A percentile compares a stretch with the other conserved stretches of the same genome.
phyloP scores from a whole-genome alignment of 2,797 vertebrate genomes.

The Clarias fuscus region DNA sequence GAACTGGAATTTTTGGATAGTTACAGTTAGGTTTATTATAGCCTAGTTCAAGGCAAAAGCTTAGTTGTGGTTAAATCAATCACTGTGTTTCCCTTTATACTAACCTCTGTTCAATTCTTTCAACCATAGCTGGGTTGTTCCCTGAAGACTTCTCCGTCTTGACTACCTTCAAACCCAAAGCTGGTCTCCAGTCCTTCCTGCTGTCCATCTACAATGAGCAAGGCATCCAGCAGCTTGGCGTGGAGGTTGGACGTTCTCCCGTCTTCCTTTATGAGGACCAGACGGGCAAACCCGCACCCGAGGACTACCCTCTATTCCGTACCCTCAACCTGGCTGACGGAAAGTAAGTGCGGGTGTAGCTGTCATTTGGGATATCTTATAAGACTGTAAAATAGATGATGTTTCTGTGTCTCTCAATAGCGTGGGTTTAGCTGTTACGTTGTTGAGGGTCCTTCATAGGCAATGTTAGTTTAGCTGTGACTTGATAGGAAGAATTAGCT shows the following conservation, averaged over 20 bases:
- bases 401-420: background rate
- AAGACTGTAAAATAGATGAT: background rate
- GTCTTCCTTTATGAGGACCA: constrained; percentile 96
- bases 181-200: constrained; percentile 92
- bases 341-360: constrained; percentile 80
- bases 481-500: constrained; percentile 12
- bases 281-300: constrained; percentile 87
- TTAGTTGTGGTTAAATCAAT: background rate
- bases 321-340: constrained; percentile 91
- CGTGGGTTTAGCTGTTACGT: background rate
- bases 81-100: background rate
- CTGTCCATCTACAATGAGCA: constrained; percentile 91
- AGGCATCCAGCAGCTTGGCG: constrained; percentile 91
- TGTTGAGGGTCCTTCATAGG: background rate
- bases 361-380: background rate
- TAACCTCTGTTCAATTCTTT: background rate
- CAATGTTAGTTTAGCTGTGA: constrained; percentile 10
- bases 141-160: constrained; percentile 98
- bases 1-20: background rate
- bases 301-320: constrained; percentile 92
- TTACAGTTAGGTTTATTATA: background rate
- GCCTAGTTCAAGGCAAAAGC: background rate
- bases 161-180: constrained; percentile 90
- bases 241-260: constrained; percentile 93
- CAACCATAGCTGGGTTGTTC: constrained; percentile 80